Percentiles rank a stretch among this genome's conserved stretches.
phyloP scores from a whole-genome alignment of 2,888 invertebrate genomes.

The Arctia plantaginis region DNA sequence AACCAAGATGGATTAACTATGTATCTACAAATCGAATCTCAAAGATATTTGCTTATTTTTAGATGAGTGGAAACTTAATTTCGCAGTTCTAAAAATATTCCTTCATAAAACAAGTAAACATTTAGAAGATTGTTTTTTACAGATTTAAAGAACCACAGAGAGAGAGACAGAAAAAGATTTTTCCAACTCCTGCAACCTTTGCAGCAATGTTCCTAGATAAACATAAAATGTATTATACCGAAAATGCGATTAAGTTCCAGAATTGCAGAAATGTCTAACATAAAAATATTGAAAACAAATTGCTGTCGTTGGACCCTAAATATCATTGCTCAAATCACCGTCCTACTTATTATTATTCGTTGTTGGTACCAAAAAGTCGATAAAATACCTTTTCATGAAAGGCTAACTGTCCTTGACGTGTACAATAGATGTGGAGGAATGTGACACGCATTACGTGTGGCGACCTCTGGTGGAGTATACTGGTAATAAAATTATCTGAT shows the following conservation, averaged over 20 bases:
- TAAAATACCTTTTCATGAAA: background rate
- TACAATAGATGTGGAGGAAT: constrained; percentile 43
- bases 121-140: background rate
- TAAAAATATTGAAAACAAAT: too few relatives aligned
- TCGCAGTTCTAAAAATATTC: background rate
- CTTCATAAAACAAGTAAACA: too few relatives aligned
- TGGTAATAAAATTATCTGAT: constrained; percentile 43
- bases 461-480: constrained; percentile 38
- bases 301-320: too few relatives aligned
- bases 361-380: background rate
- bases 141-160: background rate
- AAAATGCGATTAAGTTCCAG: too few relatives aligned
- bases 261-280: too few relatives aligned
- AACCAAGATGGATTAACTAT: background rate
- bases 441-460: constrained; percentile 37
- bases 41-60: background rate
- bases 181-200: too few relatives aligned
- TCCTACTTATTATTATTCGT: background rate
- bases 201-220: too few relatives aligned
- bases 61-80: too few relatives aligned
- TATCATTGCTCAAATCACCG: too few relatives aligned
- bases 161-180: background rate
- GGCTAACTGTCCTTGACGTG: constrained; percentile 24
- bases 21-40: too few relatives aligned
- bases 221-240: too few relatives aligned